Base-by-base conservation (phyloP, 2,797 vertebrate genomes). In the Anableps anableps region DNA sequence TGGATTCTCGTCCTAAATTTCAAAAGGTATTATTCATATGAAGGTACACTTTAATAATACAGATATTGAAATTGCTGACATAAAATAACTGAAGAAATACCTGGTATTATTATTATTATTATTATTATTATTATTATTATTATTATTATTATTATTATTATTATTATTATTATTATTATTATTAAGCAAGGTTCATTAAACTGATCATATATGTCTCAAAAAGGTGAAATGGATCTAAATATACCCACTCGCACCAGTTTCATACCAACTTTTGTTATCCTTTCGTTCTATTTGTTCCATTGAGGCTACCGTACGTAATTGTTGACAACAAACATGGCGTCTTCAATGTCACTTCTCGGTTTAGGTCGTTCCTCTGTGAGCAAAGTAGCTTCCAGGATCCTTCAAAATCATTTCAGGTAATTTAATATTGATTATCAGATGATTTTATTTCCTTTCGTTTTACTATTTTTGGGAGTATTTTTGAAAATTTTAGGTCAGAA, bases 281-380 rank as follows among this genome's bases (percentile, higher is more conserved):
- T 50, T 14, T 58, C 77, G 82, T 11, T 31, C 81, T 31, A 62
- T 92, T 92, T 94, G 91, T 79, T 38, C 90, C 85, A 89, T 68
- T 58, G 55, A 83, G 66, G 82, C 31, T 53, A 16, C 94, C 93
- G 91, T 95, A 94, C 70, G 45, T 74, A 72, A 75, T 74, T 75
- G 80, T 89, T 93, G 83, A 91, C 93, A 94, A 93, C 92, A 94
- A 91, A 21, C 90, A 96, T 96, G 96, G 96, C 96, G 93, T 92
- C 94, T 55, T 95, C 96, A 96, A 96, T 96, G 96, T 96, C 96
- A 96, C 92, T 95, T 79, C 79, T 95, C 45, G 86, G 89, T 60
- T 88, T 95, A 84, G 91, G 94, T 86, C 95, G 96, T 89, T 77
- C 93, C 72, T 92, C 92, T 90, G 76, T 89, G 55, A 45, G 92